Base-by-base conservation (phyloP, 2,797 vertebrate genomes). In the Manis crassicaudata region DNA sequence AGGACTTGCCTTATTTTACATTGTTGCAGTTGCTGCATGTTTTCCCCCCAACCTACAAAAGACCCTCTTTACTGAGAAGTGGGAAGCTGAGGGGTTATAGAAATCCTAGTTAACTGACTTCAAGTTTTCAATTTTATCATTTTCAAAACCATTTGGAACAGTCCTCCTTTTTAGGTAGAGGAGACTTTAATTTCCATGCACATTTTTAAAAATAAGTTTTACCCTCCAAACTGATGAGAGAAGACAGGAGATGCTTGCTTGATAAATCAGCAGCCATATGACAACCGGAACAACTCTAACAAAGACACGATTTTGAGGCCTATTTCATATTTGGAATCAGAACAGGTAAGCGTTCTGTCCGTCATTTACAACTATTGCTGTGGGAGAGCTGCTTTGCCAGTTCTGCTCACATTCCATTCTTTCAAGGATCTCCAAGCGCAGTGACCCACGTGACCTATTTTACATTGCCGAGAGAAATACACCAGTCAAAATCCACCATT, bases 1-100 rank as follows among this genome's bases (percentile, higher is more conserved):
- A 97, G 91, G 54, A 95, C 90, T 87, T 92, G 37, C 60, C 97
- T 96, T 90, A 91, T 95, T 95, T 96, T 93, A 96, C 11, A 35
- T 73, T 67, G 86, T 91, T 97, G 80, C 32, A 94, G 72, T 88
- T 95, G 37, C n/a, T 83, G 17, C 37, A 6, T 85, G 50, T 67
- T 77, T 52, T 21, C 12, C 9, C 20, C 65, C 73, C 11, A 77
- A 90, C 67, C 52, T 75, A 37, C n/a, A 17, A 68, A 18, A 58
- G 25, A 32, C 3, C n/a, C 8, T 92, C n/a, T 62, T 75, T 70
- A 20, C 1, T n/a, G 32, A 86, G 21, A 79, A 83, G 21, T 18
- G 32, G 70, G n/a, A 92, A 37, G 4, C 23, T 65, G n/a, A 40
- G 23, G 13, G 21, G 3, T n/a, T 50, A 20, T 16, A 93, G 88